Evolutionary conservation across 2,888 invertebrate species (phyloP), one percentile per base, ranked within the genome.

Genomic region (Fragum whitleyi): DNA sequence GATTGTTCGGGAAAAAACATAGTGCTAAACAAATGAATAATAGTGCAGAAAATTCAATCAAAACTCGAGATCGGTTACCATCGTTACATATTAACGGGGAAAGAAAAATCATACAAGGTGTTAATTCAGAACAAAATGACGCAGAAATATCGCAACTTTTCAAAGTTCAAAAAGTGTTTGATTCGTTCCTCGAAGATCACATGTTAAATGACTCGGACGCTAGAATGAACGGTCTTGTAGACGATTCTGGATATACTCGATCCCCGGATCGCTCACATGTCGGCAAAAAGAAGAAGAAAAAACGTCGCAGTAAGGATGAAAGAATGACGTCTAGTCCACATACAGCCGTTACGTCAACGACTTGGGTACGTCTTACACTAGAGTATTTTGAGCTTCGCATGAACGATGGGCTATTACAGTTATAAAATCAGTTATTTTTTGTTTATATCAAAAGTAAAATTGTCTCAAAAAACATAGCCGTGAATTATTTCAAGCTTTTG

Each of bases 291-390:
- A 74, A 67, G 36, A 73, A 61, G 55, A 68, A 76, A 36, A 71
- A 71, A 68, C 36, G 42, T 23, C 65, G 36, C 1, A 39, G 51
- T 28, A 55, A 26, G 55, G 67, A 65, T 32, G 53, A 72, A 19
- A 28, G 36, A 9, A 26, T 53, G 6, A 69, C n/a, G 2, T 70
- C 71, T 5, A 70, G 65, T 70, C 71, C 79, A 23, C 39, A 42
- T 28, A 71, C 74, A 29, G 47, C n/a, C 23, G 53, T 36, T n/a
- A 74, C 67, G n/a, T 32, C 68, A n/a, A 70, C 74, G 3, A 59
- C 74, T 2, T 70, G 65, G 71, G 81, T 81, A 71, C 26, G 77
- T 75, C 42, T 65, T 16, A 3, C n/a, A n/a, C n/a, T 11, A 62
- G 14, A 28, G 21, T n/a, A n/a, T n/a, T n/a, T n/a, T n/a, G n/a